A percentile compares a stretch with the other conserved stretches of the same genome.
Evolutionary conservation across 1,140 invertebrate species (phyloP).

Genomic region (Meloidogyne exigua): DNA sequence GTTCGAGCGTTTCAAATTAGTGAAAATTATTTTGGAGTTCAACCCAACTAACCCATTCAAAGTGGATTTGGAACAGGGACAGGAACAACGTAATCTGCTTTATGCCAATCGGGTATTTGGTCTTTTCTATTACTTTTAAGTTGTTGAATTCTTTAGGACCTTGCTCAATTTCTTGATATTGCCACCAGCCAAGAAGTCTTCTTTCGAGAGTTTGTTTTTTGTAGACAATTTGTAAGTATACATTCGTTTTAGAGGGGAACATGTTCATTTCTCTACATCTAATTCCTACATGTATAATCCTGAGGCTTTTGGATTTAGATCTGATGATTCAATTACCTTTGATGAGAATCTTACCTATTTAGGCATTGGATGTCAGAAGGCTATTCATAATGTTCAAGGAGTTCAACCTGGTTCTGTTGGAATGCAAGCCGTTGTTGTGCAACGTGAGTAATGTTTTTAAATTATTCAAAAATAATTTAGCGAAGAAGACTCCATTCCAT

Average conservation of each 20-base stretch:
- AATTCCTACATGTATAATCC: conserved; percentile 15
- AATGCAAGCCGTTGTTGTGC: conserved; percentile 4
- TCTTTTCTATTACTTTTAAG: background rate
- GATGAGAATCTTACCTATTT: conserved; percentile 22
- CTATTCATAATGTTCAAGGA: conserved; percentile 18
- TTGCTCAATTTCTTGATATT: conserved; percentile 32
- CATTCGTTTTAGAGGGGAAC: conserved; percentile 11
- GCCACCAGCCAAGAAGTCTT: conserved; percentile 31
- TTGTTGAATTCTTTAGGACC: background rate
- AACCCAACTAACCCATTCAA: background rate
- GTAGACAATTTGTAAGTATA: background rate
- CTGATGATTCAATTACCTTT: conserved; percentile 13
- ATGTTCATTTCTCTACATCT: conserved; percentile 23
- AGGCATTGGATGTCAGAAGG: conserved; percentile 4
- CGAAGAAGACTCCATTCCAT: conserved; percentile 26
- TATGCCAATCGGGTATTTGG: background rate
- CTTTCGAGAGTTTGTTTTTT: conserved; percentile 13
- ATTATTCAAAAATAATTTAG: background rate
- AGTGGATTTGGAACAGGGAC: conserved; percentile 13
- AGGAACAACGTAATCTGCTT: background rate
- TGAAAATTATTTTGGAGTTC: background rate
- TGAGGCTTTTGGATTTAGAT: conserved; percentile 5
- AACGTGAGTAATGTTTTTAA: conserved; percentile 7
- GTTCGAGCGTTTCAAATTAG: conserved; percentile 15
- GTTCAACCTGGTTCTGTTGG: background rate